Base-by-base conservation (phyloP, 2,888 invertebrate genomes). In the Lymantria dispar region DNA sequence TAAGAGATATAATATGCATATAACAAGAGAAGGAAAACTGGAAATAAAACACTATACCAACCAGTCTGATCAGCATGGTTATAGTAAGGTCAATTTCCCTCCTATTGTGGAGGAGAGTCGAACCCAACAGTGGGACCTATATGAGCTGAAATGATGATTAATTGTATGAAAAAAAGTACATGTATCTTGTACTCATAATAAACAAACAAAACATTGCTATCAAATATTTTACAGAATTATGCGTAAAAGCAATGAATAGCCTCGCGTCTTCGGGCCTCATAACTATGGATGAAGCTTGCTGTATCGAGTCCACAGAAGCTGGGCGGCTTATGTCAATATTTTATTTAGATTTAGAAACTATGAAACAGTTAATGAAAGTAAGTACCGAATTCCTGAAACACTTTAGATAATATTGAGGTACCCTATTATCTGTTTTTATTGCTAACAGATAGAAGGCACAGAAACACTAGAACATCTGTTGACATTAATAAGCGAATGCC, bases 271-370 rank as follows among this genome's bases (percentile, higher is more conserved):
- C 92, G 8, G 93, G 94, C 0, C 89, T 96, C 58, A 92, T 96
- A 29, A 88, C 87, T 0, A 93, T 94, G 91, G 91, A 92, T 51
- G 86, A 88, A 78, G 91, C 83, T 0, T 74, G 86, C 54, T 92
- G 92, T 62, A 92, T 96, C 47, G 76, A 80, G 47, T 92, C 96
- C 0, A 96, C 95, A 0, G 85, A 87, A 43, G 91, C 92, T 0
- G 96, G 96, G 0, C 83, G 88, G 30, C 87, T 96, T 37, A 96
- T 96, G 96, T 95, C 96, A 5, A 86, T 94, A 52, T 95, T 93
- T 78, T 94, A 93, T 70, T 75, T 95, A 45, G 94, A 94, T 50
- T 94, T 95, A 75, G 94, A 94, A 65, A 96, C 96, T 2, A 96
- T 96, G 94, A 95, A 94, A 74, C 80, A 92, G 42, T 94, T 95